phyloP scores from a whole-genome alignment of 35 echinoderm and acorn worm genomes.

The Chiridota heheva region DNA sequence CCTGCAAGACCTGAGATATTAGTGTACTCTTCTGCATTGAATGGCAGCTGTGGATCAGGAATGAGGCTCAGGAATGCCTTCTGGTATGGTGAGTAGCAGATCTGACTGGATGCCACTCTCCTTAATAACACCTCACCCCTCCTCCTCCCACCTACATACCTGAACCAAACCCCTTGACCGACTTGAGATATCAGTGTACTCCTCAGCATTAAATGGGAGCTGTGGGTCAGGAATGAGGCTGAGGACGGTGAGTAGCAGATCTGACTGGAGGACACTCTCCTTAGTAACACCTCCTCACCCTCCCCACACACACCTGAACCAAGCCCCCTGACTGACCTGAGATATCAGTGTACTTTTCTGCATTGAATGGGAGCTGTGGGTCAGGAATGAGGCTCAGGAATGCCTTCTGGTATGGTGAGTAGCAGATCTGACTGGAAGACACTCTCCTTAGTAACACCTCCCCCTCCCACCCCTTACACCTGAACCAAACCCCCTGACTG shows the following conservation, averaged over 20 bases:
- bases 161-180: no score
- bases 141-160: no score
- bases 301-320: no score
- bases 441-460: conserved; percentile 77
- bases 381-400: conserved; percentile 90
- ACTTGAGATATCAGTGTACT: conserved; percentile 97
- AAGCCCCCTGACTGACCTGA: no score
- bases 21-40: conserved; percentile 96
- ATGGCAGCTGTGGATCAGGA: conserved; percentile 89
- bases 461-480: no score
- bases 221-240: conserved; percentile 90
- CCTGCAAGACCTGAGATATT: conserved; percentile 98
- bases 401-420: conserved; percentile 91
- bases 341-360: conserved; percentile 95
- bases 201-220: conserved; percentile 93
- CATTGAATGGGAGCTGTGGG: conserved; percentile 90
- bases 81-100: conserved; percentile 91
- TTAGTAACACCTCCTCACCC: conserved; percentile 74
- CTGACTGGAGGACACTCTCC: conserved; percentile 81
- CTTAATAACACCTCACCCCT: conserved; percentile 76
- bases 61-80: conserved; percentile 88
- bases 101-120: conserved; percentile 83
- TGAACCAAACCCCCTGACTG: no score
- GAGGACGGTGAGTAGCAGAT: conserved; percentile 89
- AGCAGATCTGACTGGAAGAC: conserved; percentile 84